phyloP scores from a whole-genome alignment of 2,888 invertebrate genomes.

The Xestia xanthographa region DNA sequence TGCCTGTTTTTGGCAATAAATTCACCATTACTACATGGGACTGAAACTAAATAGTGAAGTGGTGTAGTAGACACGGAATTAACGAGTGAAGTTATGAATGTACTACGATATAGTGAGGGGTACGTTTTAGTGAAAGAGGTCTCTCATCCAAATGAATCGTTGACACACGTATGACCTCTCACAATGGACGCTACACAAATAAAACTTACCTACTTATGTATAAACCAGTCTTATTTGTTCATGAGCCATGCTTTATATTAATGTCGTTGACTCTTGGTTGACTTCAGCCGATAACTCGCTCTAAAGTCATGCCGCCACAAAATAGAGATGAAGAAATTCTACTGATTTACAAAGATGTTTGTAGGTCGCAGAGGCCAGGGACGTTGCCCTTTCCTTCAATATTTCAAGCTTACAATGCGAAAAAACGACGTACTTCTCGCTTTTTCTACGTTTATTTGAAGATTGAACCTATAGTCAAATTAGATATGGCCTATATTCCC shows the following conservation, averaged over 20 bases:
- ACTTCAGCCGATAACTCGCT: slow-evolving; percentile 6
- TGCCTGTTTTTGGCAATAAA: neutral
- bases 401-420: slow-evolving; percentile 7
- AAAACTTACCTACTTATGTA: neutral
- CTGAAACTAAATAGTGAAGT: neutral
- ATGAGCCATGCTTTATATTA: slow-evolving; percentile 3
- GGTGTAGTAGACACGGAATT: neutral
- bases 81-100: neutral
- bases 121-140: neutral
- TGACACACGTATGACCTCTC: neutral
- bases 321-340: neutral
- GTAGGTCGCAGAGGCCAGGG: neutral
- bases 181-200: slow-evolving; percentile 4
- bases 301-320: slow-evolving; percentile 14
- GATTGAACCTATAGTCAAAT: neutral
- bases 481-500: neutral
- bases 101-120: neutral
- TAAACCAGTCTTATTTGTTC: neutral
- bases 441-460: neutral
- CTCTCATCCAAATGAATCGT: neutral
- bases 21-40: neutral
- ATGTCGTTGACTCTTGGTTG: slow-evolving; percentile 24
- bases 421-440: neutral
- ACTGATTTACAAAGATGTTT: neutral
- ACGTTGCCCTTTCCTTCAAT: neutral